Percentiles rank a stretch among this genome's conserved stretches.
Conservation (phyloP, 2,113 vertebrate genomes). For the Callipepla californica region DNA sequence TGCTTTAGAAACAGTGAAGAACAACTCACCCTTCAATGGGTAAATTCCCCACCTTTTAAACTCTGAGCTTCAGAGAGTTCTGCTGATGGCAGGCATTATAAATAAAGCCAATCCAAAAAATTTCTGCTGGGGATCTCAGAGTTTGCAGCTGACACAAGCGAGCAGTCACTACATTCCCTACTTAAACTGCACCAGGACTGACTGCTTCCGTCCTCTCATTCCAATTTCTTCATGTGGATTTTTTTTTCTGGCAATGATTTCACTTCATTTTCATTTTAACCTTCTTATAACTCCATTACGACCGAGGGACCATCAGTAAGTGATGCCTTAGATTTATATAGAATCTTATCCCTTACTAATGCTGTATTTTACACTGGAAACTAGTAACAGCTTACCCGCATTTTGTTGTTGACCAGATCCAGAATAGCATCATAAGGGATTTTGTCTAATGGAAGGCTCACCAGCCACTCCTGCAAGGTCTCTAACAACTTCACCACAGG, state of each 20-base stretch:
- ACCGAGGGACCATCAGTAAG: constrained; percentile 29
- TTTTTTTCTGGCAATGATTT: constrained; percentile 2
- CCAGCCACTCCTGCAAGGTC: constrained; percentile 93
- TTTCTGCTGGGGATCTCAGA: neutral
- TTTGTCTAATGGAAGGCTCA: constrained; percentile 89
- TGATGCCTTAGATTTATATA: constrained; percentile 14
- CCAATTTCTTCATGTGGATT: neutral
- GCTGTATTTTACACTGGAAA: neutral
- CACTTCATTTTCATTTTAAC: constrained; percentile 62
- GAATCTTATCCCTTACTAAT: constrained; percentile 62
- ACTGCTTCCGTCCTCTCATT: neutral
- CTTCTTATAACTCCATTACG: constrained; percentile 71
- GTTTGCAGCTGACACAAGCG: neutral
- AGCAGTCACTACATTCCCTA: too few relatives aligned
- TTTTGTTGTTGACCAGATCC: constrained; percentile 96
- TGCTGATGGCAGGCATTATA: neutral
- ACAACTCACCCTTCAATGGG: neutral
- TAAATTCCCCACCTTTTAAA: neutral
- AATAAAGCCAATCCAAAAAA: neutral
- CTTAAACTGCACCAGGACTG: neutral
- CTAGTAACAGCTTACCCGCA: constrained; percentile 84
- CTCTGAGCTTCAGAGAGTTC: neutral
- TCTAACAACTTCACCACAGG: constrained; percentile 91
- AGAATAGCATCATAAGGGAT: constrained; percentile 93
- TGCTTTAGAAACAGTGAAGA: neutral